Base-by-base conservation (phyloP, 2,113 vertebrate genomes). In the Nanorana parkeri region DNA sequence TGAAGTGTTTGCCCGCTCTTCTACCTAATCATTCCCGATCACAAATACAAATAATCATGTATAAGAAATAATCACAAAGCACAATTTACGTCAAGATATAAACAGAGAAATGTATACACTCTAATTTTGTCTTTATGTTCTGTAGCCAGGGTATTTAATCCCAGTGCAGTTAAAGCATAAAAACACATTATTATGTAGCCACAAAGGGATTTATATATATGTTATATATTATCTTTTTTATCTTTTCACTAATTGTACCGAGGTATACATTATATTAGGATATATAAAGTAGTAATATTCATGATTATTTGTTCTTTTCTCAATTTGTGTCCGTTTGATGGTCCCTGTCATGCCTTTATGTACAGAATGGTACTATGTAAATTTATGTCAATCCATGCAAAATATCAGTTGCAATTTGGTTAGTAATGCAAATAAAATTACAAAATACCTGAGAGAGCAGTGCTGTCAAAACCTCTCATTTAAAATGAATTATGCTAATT, bases 351-450 rank as follows among this genome's bases (percentile, higher is more conserved):
- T 41, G 13, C 13, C 41, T 47, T 47, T 47, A 47, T 47, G 41
- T 47, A 47, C 26, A 65, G 24, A 65, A 29, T 19, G 5, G 8
- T 29, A 3, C 26, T 29, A 29, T 29, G 21, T 29, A 51, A 71
- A 17, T 24, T 51, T 6, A 71, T 71, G 21, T 71, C 29, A 36
- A 68, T 68, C 32, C 28, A 41, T 54, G 47, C 23, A 71, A 54
- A 71, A 41, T 21, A 54, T 71, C n/a, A 26, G 20, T 21, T 54
- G n/a, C 26, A 52, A 71, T 52, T 71, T 52, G 47, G 32, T 54
- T 71, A 71, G 21, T 71, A 24, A 54, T 24, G 47, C 41, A 54
- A 71, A 71, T 71, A 71, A 24, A 54, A 71, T 71, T 71, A 52
- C 6, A 6, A 54, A n/a, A 36, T 71, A 41, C 21, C 66, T 68